Conservation (phyloP, 2,888 invertebrate species). For the Cheilosia variabilis region DNA sequence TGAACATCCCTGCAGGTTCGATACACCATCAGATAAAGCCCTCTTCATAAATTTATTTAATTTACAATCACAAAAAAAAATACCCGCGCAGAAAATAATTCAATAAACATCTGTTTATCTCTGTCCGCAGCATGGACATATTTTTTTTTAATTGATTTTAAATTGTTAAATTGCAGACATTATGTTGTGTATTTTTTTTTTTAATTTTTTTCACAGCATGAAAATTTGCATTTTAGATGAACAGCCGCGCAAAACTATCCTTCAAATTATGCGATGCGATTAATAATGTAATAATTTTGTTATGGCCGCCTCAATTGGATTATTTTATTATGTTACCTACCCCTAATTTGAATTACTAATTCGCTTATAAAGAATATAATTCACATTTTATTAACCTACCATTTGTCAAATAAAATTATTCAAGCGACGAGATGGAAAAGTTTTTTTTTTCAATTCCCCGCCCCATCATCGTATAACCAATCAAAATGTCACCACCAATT, state of each 20-base stretch:
- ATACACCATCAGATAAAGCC: not conserved
- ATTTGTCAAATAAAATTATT: constrained; percentile 24
- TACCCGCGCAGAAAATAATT: not conserved
- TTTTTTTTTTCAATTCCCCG: constrained; percentile 5
- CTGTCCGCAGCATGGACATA: not conserved
- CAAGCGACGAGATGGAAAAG: constrained; percentile 5
- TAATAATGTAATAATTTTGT: not conserved
- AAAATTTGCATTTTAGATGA: too few relatives aligned
- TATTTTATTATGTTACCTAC: constrained; percentile 18
- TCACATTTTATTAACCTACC: not conserved
- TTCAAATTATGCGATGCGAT: not conserved
- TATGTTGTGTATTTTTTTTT: not conserved
- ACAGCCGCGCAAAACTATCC: too few relatives aligned
- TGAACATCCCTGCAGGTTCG: not conserved
- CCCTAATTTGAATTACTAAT: not conserved
- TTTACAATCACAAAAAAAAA: not conserved
- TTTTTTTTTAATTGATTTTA: not conserved
- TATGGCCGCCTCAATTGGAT: not conserved
- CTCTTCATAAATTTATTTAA: not conserved
- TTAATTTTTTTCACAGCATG: not conserved
- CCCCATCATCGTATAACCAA: constrained; percentile 31
- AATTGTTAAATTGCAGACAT: not conserved
- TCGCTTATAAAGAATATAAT: not conserved
- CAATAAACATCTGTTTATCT: constrained; percentile 6
- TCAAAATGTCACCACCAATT: constrained; percentile 43